These are phyloP conservation scores for Calephelis virginiensis DNA, from an alignment of 1,140 invertebrate species.

Conservation along the genomic window DNA sequence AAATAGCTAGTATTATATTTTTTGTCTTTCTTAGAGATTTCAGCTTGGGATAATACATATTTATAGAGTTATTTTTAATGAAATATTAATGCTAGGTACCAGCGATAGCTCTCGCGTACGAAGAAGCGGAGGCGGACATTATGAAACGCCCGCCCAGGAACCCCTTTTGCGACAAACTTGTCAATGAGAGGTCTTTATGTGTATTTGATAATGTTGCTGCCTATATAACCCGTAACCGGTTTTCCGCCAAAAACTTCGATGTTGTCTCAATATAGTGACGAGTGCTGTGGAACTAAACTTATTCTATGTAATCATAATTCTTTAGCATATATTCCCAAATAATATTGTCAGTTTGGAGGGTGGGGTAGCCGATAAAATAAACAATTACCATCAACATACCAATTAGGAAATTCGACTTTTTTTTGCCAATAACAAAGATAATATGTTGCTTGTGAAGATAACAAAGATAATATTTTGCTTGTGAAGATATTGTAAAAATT, in stretches of 20 bases:
- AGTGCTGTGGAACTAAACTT: conserved; percentile 37
- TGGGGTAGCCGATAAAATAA: no score
- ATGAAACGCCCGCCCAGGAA: conserved; percentile 99
- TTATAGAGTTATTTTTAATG: conserved; percentile 33
- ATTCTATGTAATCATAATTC: conserved; percentile 43
- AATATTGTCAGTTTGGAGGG: no score
- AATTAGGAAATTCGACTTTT: no score
- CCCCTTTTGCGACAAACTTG: conserved; percentile 96
- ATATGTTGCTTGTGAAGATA: no score
- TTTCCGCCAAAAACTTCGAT: conserved; percentile 63
- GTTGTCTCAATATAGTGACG: conserved; percentile 68
- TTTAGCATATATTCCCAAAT: neutral
- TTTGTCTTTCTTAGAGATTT: conserved; percentile 47
- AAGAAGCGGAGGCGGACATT: conserved; percentile 98
- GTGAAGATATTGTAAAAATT: neutral
- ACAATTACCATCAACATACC: no score
- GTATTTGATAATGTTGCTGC: conserved; percentile 48
- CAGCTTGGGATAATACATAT: conserved; percentile 33
- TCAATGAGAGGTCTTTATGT: conserved; percentile 91
- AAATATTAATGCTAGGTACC: conserved; percentile 86
- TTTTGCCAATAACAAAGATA: no score
- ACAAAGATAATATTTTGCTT: no score
- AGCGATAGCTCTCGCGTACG: conserved; percentile 99
- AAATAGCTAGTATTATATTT: neutral
- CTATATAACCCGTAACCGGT: conserved; percentile 55